phyloP scores from a whole-genome alignment of 1,140 invertebrate species.

The Orussus abietinus region DNA sequence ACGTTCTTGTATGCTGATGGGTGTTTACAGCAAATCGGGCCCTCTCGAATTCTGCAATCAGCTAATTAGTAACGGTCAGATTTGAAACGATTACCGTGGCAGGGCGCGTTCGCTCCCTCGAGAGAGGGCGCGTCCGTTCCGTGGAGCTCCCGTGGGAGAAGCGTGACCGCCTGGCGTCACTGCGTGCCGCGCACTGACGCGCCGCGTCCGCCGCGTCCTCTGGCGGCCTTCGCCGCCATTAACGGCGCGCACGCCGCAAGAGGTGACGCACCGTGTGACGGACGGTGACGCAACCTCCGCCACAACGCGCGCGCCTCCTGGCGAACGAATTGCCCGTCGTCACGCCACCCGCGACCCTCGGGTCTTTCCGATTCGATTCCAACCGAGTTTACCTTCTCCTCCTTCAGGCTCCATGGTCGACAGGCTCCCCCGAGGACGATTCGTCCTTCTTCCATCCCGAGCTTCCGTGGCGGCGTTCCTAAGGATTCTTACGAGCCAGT shows the following conservation, averaged over 20 bases:
- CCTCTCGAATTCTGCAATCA: constrained; percentile 5
- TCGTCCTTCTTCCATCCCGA: no score
- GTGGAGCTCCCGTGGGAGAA: constrained; percentile 36
- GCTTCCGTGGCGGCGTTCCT: no score
- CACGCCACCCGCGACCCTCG: constrained; percentile 37
- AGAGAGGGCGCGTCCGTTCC: constrained; percentile 43
- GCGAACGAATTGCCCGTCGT: constrained; percentile 44
- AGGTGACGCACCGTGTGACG: constrained; percentile 10
- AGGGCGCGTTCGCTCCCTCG: constrained; percentile 34
- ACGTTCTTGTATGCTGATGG: constrained; percentile 16
- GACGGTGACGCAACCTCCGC: neutral
- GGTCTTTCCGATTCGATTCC: constrained; percentile 47
- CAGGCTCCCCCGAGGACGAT: constrained; percentile 44
- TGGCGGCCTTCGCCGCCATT: constrained; percentile 22
- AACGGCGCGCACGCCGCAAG: constrained; percentile 29
- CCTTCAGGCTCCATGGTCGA: constrained; percentile 28
- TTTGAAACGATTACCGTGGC: constrained; percentile 48
- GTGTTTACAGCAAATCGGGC: constrained; percentile 10
- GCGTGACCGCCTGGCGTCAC: constrained; percentile 40
- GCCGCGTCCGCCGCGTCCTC: constrained; percentile 30
- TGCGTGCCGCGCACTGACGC: constrained; percentile 24
- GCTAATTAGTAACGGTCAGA: constrained; percentile 45
- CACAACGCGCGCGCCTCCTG: constrained; percentile 28
- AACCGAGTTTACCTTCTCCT: constrained; percentile 35
- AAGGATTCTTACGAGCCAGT: no score